Base-by-base conservation (phyloP, 1,140 invertebrate species). In the Sweltsa coloradensis region DNA sequence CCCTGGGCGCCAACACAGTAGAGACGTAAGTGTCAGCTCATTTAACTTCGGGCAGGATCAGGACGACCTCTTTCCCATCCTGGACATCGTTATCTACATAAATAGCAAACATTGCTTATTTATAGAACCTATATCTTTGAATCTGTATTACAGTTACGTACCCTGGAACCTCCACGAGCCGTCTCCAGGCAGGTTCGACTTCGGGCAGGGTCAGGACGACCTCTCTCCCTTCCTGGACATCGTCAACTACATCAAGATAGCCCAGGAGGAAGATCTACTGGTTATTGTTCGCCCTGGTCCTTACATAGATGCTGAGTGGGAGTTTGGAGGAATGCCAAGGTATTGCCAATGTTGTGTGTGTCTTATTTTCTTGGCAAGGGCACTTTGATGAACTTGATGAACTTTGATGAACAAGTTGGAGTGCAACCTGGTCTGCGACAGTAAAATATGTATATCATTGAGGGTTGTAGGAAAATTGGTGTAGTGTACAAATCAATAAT, bases 291-390 rank as follows among this genome's bases (percentile, higher is more conserved):
- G 70, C 19, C 63, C 66, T 34, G 72, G 72, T 25, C 72, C 72
- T 23, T 73, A 70, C 46, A 70, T 73, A 48, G 69, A 67, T 51
- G 60, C 66, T 13, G 83, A 86, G 66, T 75, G 81, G 61, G 82
- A 84, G 49, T 71, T 69, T 51, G 65, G 67, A 31, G 63, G 65
- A 41, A 53, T 66, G 42, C 53, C 62, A 36, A 61, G 54, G 56
- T 64, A 58, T 31, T 31, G 6, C 6, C 11, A 9, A 11, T 6
- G 45, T 6, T 6, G 7, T 13, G 23, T 19, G 7, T 24, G 1
- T 6, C 51, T 18, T 16, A 3, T 14, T 11, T 39, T 49, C 16
- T 21, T 13, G 22, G 19, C 1, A 42, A 3, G 16, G 5, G 4
- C 14, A 41, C 22, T 29, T 18, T 14, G 9, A 25, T 24, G 9